Evolutionary conservation across 2,113 vertebrate species (phyloP), one percentile per base, ranked within the genome.

Genomic region (Typhlomys cinereus): DNA sequence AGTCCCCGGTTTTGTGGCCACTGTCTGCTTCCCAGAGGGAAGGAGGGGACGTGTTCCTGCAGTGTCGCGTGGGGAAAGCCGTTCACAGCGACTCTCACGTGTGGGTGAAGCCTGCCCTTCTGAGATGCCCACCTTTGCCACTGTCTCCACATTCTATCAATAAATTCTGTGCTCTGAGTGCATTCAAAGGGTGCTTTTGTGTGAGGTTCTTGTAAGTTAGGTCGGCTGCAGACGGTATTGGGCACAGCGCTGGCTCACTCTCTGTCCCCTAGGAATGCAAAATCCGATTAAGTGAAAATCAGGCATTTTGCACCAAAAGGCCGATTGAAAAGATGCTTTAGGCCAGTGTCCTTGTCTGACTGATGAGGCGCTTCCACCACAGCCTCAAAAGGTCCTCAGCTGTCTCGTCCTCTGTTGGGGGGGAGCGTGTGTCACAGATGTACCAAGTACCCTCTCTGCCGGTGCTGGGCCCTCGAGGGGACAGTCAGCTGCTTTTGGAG

Each of bases 91-190:
- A 70, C 66, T 44, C 76, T 41, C 74, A 54, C 90, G 15, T 62
- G 84, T 54, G 27, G 80, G 20, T 52, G 89, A 57, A 59, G 41
- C 70, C 84, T 7, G 85, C 73, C 92, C 83, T 57, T 79, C 83
- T 20, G 1, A 50, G 25, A n/a, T 50, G 5, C 27, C 39, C 31
- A 78, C 84, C 70, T 82, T 12, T 46, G 75, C 78, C 36, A 78
- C 89, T n/a, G 79, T 71, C 95, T 95, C 88, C 13, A 0, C 31
- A 34, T 82, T 52, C n/a, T 75, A 81, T 73, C 89, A 82, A 88
- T 96, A 91, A 96, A 88, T 81, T 84, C 95, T 94, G 80, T 93
- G 91, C 92, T 87, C 95, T 78, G 84, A 66, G 57, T 80, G 46
- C 73, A 59, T 75, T 76, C 71, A 89, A 94, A 89, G 67, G 75